Percentiles rank a stretch among this genome's conserved stretches.
Conservation (phyloP, 2,888 invertebrate species). For the Brenthis ino region DNA sequence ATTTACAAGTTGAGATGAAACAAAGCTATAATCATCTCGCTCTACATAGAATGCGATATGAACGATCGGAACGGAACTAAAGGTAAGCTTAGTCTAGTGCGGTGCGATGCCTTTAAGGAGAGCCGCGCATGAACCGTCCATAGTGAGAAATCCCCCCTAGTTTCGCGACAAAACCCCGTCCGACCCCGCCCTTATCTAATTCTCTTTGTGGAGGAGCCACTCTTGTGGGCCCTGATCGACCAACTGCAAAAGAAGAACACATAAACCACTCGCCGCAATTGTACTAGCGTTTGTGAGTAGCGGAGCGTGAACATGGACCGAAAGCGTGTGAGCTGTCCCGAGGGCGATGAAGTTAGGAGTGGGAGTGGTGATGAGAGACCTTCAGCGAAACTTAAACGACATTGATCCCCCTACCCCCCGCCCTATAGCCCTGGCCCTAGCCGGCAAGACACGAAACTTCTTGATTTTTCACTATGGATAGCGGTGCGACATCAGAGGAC, state of each 20-base stretch:
- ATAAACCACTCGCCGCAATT: constrained; percentile 77
- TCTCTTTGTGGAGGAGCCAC: constrained; percentile 83
- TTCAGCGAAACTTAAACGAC: constrained; percentile 77
- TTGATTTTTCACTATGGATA: constrained; percentile 76
- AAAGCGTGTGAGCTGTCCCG: constrained; percentile 75
- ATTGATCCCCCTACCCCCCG: constrained; percentile 42
- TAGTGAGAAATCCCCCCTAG: constrained; percentile 79
- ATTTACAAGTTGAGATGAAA: constrained; percentile 77
- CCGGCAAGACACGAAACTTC: constrained; percentile 50
- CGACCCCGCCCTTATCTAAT: constrained; percentile 79
- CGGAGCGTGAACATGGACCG: constrained; percentile 79
- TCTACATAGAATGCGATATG: constrained; percentile 64
- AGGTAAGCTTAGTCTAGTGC: constrained; percentile 77
- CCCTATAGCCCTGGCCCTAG: not conserved
- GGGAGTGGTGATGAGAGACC: constrained; percentile 74
- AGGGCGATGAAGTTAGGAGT: constrained; percentile 42
- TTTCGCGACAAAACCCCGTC: constrained; percentile 80
- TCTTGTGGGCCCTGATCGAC: constrained; percentile 83
- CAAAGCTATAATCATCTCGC: constrained; percentile 73
- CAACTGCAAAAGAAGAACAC: constrained; percentile 83
- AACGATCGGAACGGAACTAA: constrained; percentile 65
- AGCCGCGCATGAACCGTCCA: constrained; percentile 76
- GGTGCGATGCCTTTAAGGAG: constrained; percentile 82
- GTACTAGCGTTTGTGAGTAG: constrained; percentile 74
- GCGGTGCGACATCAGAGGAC: constrained; percentile 52